Evolutionary conservation across 1,140 invertebrate species (phyloP).

Genomic region (Eueides isabella): DNA sequence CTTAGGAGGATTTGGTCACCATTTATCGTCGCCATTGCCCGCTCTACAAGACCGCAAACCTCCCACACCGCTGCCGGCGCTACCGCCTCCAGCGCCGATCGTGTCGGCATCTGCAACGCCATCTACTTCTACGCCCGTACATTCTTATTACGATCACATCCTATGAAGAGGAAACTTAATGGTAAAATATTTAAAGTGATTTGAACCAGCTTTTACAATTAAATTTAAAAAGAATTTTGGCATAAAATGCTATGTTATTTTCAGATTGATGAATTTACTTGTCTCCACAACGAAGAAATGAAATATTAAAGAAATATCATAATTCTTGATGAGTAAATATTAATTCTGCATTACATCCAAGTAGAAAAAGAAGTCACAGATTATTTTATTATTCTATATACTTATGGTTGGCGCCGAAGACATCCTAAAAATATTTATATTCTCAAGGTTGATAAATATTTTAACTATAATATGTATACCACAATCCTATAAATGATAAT

Average conservation of each 20-base stretch:
- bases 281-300: not conserved
- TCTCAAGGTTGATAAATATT: not conserved
- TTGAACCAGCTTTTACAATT: not conserved
- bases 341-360: too few relatives aligned
- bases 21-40: slow-evolving; percentile 54
- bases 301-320: not conserved
- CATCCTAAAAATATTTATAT: slow-evolving; percentile 1
- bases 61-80: slow-evolving; percentile 56
- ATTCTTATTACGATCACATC: slow-evolving; percentile 60
- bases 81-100: slow-evolving; percentile 47
- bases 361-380: too few relatives aligned
- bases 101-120: slow-evolving; percentile 46
- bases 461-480: not conserved
- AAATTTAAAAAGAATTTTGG: not conserved
- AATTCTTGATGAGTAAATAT: not conserved
- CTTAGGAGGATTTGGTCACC: slow-evolving; percentile 57
- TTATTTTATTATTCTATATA: too few relatives aligned
- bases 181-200: not conserved
- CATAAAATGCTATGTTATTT: not conserved
- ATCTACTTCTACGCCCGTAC: slow-evolving; percentile 49
- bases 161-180: slow-evolving; percentile 35
- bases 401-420: not conserved
- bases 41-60: slow-evolving; percentile 62
- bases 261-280: slow-evolving; percentile 1
- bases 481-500: not conserved